Evolutionary conservation across 2,113 vertebrate species (phyloP), one percentile per base, ranked within the genome.

Genomic region (Pelecanus crispus): DNA sequence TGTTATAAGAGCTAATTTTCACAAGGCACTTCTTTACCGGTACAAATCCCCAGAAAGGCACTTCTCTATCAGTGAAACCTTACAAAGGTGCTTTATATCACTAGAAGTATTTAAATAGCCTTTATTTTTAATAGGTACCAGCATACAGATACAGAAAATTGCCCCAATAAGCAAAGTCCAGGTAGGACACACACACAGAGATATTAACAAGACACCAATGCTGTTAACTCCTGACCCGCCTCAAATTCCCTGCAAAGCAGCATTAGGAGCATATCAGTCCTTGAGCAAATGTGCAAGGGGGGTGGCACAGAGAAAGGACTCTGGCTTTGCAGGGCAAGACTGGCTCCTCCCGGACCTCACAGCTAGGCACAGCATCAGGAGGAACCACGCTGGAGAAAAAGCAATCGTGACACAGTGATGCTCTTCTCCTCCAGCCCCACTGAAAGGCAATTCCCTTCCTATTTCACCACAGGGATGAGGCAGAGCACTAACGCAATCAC

Each of bases 61-160:
- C 11, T 88, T 93, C 17, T 68, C 56, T 62, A n/a, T 24, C 45
- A 78, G 32, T 44, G n/a, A 88, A 90, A 92, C 45, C 38, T 77
- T 62, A 83, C 49, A 49, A 58, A 70, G 7, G 17, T 68, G 19
- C 40, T 65, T 77, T 62, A 1, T 31, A 82, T 32, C 49, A 68
- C 63, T 5, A 78, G 49, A 92, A 92, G 47, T 45, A 81, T 73
- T 96, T 85, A 87, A 73, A 82, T 19, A 85, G 49, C 25, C 62
- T 94, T 82, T 72, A 67, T 87, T 94, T 94, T 92, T 94, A 80
- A 68, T 32, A 68, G 28, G 32, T n/a, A 65, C 19, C 52, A 72
- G 58, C 2, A 56, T 28, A 77, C 3, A 88, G 71, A 87, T 62
- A 74, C 62, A 90, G 62, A 40, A 67, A 82, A 88, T 44, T 78